phyloP scores from a whole-genome alignment of 2,113 vertebrate genomes.

The Pungitius pungitius region DNA sequence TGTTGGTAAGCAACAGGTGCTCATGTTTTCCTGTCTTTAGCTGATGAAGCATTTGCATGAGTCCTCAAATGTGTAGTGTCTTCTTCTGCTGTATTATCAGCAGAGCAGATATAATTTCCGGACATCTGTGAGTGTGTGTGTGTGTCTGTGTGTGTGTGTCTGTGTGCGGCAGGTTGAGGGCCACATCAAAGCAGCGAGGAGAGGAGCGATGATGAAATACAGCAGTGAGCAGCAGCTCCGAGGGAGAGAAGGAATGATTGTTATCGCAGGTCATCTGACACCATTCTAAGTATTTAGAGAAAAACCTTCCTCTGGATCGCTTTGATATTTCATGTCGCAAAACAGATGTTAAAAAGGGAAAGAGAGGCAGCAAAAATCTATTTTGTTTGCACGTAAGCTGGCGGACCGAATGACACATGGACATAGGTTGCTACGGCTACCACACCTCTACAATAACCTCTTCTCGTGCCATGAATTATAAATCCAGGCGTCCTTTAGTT shows the following conservation, averaged over 20 bases:
- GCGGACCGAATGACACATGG: neutral
- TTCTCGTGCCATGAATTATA: neutral
- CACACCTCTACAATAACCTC: neutral
- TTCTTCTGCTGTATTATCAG: conserved; percentile 24
- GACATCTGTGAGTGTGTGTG: neutral
- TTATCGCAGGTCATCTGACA: conserved; percentile 13
- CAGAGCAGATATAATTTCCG: conserved; percentile 11
- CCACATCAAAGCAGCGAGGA: conserved; percentile 34
- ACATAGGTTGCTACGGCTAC: neutral
- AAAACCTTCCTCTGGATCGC: neutral
- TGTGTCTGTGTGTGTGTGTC: neutral
- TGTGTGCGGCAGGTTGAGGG: conserved; percentile 10
- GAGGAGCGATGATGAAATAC: conserved; percentile 26
- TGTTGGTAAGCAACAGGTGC: conserved; percentile 5
- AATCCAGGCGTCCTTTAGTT: neutral
- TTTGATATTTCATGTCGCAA: conserved; percentile 6
- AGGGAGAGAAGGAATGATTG: neutral
- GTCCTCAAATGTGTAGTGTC: conserved; percentile 6
- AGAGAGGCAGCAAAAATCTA: no score
- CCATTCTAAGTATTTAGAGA: conserved; percentile 1
- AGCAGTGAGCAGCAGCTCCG: neutral
- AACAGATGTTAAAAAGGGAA: no score
- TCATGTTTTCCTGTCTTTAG: neutral
- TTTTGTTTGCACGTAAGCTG: no score
- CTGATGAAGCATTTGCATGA: neutral